These are phyloP conservation scores for Corvus moneduloides DNA, from an alignment of 2,113 vertebrate genomes.

Conservation along the genomic window DNA sequence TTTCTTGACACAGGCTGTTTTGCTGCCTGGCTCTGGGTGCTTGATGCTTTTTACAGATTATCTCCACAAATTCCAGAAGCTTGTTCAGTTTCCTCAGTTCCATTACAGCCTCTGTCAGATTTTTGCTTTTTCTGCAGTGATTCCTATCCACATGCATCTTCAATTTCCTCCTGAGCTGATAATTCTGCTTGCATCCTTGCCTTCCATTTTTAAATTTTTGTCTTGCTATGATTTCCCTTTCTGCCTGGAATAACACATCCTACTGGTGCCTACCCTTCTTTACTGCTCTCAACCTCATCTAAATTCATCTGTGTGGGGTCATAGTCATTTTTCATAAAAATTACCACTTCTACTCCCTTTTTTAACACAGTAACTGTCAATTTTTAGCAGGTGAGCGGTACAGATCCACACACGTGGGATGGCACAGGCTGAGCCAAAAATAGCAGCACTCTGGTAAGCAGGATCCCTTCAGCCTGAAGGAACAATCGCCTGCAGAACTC, in stretches of 20 bases:
- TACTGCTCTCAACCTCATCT: slow-evolving; percentile 2
- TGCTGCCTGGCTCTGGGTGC: neutral
- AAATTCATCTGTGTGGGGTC: slow-evolving; percentile 29
- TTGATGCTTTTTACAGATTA: neutral
- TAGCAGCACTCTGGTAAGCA: slow-evolving; percentile 13
- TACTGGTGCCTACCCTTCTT: neutral
- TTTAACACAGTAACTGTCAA: neutral
- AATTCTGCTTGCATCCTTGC: slow-evolving; percentile 15
- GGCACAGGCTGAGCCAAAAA: slow-evolving; percentile 29
- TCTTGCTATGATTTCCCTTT: neutral
- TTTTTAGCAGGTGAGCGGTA: slow-evolving; percentile 40
- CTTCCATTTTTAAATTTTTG: slow-evolving; percentile 1
- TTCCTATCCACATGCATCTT: neutral
- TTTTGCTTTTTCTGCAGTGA: neutral
- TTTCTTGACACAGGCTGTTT: neutral
- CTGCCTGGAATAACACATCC: slow-evolving; percentile 40
- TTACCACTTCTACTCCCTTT: neutral
- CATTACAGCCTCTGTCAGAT: neutral
- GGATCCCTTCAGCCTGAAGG: slow-evolving; percentile 1
- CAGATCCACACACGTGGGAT: slow-evolving; percentile 9
- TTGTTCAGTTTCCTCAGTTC: neutral
- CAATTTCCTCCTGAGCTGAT: slow-evolving; percentile 8
- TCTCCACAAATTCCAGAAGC: neutral
- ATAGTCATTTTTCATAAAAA: neutral
- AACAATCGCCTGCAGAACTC: neutral